These are phyloP conservation scores for Drosophila yooni DNA, from an alignment of 2,888 invertebrate species.

Conservation along the genomic window DNA sequence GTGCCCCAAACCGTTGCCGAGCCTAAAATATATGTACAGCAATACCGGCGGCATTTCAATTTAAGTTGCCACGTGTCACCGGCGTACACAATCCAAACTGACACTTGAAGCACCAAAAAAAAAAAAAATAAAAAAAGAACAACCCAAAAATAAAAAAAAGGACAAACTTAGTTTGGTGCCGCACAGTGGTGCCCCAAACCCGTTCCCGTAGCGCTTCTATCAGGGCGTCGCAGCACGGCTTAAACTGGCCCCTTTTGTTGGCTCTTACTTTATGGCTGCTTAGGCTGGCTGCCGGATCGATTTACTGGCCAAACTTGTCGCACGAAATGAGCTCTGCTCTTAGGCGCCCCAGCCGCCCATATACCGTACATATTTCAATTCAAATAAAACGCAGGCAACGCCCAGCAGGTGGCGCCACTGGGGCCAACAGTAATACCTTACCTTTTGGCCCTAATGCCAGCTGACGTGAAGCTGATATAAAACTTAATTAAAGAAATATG, in stretches of 20 bases:
- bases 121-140: slow-evolving; percentile 23
- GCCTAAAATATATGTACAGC: slow-evolving; percentile 75
- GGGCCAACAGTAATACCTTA: slow-evolving; percentile 35
- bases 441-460: slow-evolving; percentile 63
- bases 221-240: slow-evolving; percentile 36
- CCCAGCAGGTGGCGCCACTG: slow-evolving; percentile 63
- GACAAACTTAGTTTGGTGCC: slow-evolving; percentile 27
- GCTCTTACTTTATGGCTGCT: slow-evolving; percentile 77
- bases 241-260: slow-evolving; percentile 59
- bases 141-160: slow-evolving; percentile 12
- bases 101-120: slow-evolving; percentile 60
- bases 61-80: slow-evolving; percentile 80
- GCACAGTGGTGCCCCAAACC: neutral
- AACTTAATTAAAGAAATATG: slow-evolving; percentile 56
- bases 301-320: slow-evolving; percentile 70
- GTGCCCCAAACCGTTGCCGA: neutral
- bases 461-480: slow-evolving; percentile 63
- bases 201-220: neutral
- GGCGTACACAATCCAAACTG: slow-evolving; percentile 69
- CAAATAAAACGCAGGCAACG: slow-evolving; percentile 64
- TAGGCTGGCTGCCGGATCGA: slow-evolving; percentile 73
- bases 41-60: slow-evolving; percentile 76
- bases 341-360: slow-evolving; percentile 45
- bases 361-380: slow-evolving; percentile 40
- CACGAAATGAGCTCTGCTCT: slow-evolving; percentile 67